A percentile compares a stretch with the other conserved stretches of the same genome.
Evolutionary conservation across 2,797 vertebrate genomes (phyloP).

Genomic region (Sebastes goodei): DNA sequence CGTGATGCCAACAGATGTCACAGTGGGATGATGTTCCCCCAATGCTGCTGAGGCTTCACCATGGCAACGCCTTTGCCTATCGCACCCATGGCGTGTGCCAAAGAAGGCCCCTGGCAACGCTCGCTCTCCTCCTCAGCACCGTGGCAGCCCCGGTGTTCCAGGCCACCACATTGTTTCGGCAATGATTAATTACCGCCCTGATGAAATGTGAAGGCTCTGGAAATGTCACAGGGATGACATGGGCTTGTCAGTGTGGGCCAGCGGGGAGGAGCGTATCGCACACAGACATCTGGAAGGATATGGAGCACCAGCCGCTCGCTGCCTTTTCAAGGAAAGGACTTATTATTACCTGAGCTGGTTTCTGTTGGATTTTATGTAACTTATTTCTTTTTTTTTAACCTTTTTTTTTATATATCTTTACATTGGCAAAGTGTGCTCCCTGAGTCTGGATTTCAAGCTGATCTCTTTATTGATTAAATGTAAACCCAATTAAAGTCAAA

Average conservation of each 20-base stretch:
- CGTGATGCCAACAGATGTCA: slow-evolving; percentile 49
- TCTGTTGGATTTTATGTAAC: slow-evolving; percentile 11
- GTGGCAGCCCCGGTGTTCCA: slow-evolving; percentile 57
- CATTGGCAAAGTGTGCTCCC: not conserved
- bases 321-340: slow-evolving; percentile 22
- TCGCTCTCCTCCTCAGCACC: slow-evolving; percentile 39
- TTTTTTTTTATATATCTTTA: not conserved
- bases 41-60: slow-evolving; percentile 56
- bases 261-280: slow-evolving; percentile 53
- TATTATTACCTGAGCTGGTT: slow-evolving; percentile 23
- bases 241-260: slow-evolving; percentile 58
- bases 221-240: slow-evolving; percentile 81
- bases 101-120: slow-evolving; percentile 54
- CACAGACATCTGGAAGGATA: slow-evolving; percentile 70
- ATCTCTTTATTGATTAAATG: slow-evolving; percentile 5
- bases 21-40: slow-evolving; percentile 19
- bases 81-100: slow-evolving; percentile 34
- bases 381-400: slow-evolving; percentile 1
- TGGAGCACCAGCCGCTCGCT: slow-evolving; percentile 21
- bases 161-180: slow-evolving; percentile 70
- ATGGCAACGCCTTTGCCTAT: slow-evolving; percentile 58
- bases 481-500: slow-evolving; percentile 34
- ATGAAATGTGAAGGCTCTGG: slow-evolving; percentile 80
- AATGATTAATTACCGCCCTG: slow-evolving; percentile 83
- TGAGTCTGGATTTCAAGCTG: not conserved